phyloP scores from a whole-genome alignment of 1,140 invertebrate species.

The Drosophila equinoxialis region DNA sequence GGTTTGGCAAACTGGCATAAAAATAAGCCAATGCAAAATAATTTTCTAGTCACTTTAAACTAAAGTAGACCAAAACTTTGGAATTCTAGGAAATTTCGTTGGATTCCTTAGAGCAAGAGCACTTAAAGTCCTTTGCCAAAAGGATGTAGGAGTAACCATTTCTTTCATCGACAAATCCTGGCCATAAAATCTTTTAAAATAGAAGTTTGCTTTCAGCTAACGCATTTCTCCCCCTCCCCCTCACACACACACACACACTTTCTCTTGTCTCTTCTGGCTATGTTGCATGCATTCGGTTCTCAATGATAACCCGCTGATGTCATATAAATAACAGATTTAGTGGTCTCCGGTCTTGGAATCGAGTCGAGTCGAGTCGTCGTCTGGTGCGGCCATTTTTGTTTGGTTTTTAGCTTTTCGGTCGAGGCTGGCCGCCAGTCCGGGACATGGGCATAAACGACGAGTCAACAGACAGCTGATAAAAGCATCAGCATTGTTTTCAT shows the following conservation, averaged over 20 bases:
- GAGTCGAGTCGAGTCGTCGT: conserved; percentile 14
- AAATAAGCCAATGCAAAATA: neutral
- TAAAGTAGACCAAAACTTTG: too few species aligned
- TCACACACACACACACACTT: neutral
- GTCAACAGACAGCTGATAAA: conserved; percentile 41
- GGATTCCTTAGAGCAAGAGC: neutral
- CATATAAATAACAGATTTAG: conserved; percentile 79
- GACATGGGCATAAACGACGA: conserved; percentile 31
- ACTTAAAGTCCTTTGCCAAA: neutral
- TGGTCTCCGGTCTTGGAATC: conserved; percentile 49
- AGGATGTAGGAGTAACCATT: neutral
- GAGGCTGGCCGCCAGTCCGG: conserved; percentile 5
- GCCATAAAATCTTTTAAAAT: conserved; percentile 18
- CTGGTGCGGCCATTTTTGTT: conserved; percentile 56
- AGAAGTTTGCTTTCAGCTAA: conserved; percentile 6
- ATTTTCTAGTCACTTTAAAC: too few species aligned
- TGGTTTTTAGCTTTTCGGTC: conserved; percentile 50
- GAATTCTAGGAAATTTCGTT: neutral
- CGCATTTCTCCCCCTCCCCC: neutral
- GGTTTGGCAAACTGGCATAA: too few species aligned
- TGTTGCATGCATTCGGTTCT: conserved; percentile 16
- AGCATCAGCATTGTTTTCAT: conserved; percentile 28
- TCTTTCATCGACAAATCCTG: neutral
- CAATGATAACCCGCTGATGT: conserved; percentile 59
- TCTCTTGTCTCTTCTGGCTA: neutral